Base-by-base conservation (phyloP, 1,140 invertebrate species). In the Formica exsecta region DNA sequence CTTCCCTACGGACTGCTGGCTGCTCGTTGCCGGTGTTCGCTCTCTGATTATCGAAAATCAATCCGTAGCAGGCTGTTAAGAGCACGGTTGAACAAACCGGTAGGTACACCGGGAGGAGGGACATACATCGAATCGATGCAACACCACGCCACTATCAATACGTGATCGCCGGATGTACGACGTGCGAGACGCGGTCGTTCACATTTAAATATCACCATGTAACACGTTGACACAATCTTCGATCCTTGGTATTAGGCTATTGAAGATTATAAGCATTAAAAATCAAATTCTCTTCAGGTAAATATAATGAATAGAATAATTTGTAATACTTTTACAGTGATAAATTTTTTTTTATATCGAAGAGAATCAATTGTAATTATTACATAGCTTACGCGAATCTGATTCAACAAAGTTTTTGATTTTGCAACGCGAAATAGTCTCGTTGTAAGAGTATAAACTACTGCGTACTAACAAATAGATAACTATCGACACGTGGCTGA, bases 11-110 rank as follows among this genome's bases (percentile, higher is more conserved):
- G 22, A 74, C 29, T 48, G 36, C 68, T 29, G 68, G 68, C 68
- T 62, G 48, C 83, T 41, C 71, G 29, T 71, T 61, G 59, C 13
- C 87, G 64, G 81, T 85, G 48, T 87, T 87, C 75, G 87, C 77
- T 89, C 91, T 66, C 87, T 92, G 91, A 92, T 92, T 92, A 92
- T 92, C 66, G 91, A 86, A 91, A 92, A 92, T 92, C 91, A 90
- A 92, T 91, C 89, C 85, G 74, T 83, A 75, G 62, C 87, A 66
- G 83, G 68, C 90, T 70, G 87, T 91, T 89, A 86, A 89, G 87
- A 62, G 86, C 61, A 89, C 71, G 85, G 74, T 87, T 86, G 77
- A 65, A 68, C 61, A 90, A 91, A 59, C 77, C 87, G 70, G 65
- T 77, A 66, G 51, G 22, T 70, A 38, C 51, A 86, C 51, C 71